Conservation (phyloP, 2,797 vertebrate species). For the Ceryle rudis region DNA sequence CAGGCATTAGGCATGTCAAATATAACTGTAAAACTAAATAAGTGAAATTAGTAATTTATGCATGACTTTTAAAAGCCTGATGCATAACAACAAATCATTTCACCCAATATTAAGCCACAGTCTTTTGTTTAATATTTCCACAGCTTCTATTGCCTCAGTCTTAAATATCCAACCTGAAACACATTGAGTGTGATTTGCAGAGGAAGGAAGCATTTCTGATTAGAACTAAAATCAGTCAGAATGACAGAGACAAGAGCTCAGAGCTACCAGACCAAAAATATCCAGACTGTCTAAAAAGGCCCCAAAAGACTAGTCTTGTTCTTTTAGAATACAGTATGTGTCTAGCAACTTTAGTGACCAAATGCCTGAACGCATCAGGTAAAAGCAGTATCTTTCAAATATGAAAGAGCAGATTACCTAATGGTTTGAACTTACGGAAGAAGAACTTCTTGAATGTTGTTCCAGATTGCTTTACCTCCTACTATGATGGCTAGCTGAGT, state of each 20-base stretch:
- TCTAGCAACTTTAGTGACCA: background rate
- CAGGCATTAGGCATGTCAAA: background rate
- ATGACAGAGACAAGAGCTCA: background rate
- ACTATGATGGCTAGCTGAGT: conserved; percentile 93
- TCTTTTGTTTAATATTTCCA: background rate
- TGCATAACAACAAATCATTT: background rate
- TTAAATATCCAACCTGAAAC: background rate
- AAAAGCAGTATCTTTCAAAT: background rate
- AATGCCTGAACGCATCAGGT: background rate
- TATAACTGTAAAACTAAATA: background rate
- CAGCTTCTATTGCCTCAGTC: background rate
- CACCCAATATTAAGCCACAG: background rate
- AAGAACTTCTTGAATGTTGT: conserved; percentile 94
- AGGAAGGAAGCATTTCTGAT: background rate
- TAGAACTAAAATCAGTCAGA: background rate
- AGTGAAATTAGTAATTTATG: background rate
- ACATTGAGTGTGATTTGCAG: background rate
- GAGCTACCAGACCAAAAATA: background rate
- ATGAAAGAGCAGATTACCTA: background rate
- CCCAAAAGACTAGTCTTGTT: background rate
- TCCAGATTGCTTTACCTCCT: conserved; percentile 96
- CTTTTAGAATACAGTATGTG: background rate
- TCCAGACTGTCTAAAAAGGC: background rate
- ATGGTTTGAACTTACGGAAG: conserved; percentile 86
- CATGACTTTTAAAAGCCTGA: background rate